phyloP scores from a whole-genome alignment of 2,888 invertebrate genomes.

The Lamellibrachia columna region DNA sequence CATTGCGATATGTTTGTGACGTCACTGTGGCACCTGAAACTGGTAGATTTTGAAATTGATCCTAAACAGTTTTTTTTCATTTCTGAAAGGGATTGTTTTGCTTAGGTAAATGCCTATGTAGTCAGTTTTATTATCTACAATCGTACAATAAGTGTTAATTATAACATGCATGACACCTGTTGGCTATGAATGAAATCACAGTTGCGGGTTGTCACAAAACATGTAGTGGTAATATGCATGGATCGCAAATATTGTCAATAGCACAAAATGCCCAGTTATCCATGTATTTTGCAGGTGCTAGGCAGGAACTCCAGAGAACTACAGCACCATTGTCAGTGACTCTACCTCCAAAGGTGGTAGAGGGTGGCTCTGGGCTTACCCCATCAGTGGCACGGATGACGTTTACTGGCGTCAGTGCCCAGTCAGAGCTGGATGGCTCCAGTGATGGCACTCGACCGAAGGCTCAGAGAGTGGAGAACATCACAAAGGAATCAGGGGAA shows the following conservation, averaged over 20 bases:
- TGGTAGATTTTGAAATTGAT: no score
- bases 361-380: background rate
- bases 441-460: background rate
- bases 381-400: conserved; percentile 29
- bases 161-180: no score
- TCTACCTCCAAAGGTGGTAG: background rate
- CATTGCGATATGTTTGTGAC: no score
- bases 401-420: conserved; percentile 18
- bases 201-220: no score
- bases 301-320: background rate
- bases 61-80: no score
- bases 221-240: background rate
- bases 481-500: background rate
- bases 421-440: background rate
- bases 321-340: conserved; percentile 14
- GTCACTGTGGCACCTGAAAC: no score
- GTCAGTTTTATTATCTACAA: no score
- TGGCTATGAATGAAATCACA: no score
- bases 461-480: background rate
- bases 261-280: background rate
- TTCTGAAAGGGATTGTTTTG: no score
- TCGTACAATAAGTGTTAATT: no score
- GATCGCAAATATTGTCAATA: no score
- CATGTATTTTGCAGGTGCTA: background rate
- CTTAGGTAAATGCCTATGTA: no score